Conservation (phyloP, 2,113 vertebrate genomes). For the Lamprotornis superbus region DNA sequence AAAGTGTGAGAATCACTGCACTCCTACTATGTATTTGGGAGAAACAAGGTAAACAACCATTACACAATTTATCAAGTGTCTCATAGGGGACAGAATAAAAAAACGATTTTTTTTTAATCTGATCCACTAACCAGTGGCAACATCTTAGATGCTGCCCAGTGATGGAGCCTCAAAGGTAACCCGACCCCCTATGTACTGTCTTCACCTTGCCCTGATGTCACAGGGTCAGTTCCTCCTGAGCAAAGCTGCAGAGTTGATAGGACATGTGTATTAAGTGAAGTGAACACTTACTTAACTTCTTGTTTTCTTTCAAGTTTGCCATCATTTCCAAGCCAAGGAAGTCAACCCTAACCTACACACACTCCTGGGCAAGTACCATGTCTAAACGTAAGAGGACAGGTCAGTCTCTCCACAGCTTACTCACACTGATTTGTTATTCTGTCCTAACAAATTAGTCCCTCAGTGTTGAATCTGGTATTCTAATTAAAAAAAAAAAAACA, state of each 20-base stretch:
- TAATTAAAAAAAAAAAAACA: neutral
- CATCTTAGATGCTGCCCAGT: neutral
- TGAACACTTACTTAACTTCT: neutral
- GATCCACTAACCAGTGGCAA: neutral
- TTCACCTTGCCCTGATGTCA: neutral
- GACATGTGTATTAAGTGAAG: neutral
- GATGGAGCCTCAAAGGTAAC: neutral
- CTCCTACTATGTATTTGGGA: neutral
- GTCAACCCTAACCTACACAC: neutral
- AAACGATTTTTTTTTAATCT: neutral
- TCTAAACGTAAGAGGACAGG: neutral
- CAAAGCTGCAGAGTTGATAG: neutral
- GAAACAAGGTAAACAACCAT: neutral
- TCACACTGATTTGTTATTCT: neutral
- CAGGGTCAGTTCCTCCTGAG: neutral
- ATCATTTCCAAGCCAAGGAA: neutral
- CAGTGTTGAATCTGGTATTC: neutral
- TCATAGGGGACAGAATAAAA: neutral
- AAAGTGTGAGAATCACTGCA: neutral
- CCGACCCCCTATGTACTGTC: accelerated
- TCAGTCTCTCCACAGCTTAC: neutral
- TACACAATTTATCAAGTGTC: neutral
- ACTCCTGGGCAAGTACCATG: neutral
- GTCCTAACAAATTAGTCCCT: neutral
- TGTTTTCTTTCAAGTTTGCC: neutral